These are phyloP conservation scores for Aplodontia rufa DNA, from an alignment of 2,113 vertebrate genomes.

Conservation along the genomic window DNA sequence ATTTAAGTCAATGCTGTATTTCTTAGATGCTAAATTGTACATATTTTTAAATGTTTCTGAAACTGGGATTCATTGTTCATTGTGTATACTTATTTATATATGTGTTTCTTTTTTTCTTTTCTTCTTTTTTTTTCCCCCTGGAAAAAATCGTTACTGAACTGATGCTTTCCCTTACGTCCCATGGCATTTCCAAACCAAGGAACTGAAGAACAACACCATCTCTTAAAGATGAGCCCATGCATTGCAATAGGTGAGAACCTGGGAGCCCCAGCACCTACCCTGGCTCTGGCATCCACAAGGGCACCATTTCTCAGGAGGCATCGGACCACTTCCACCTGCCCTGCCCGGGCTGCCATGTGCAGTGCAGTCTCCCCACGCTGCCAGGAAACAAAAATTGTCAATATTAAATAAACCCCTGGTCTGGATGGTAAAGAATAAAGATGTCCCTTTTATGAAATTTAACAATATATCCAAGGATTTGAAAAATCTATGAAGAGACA, in stretches of 20 bases:
- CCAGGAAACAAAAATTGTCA: conserved; percentile 69
- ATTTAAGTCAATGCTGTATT: background rate
- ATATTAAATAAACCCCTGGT: background rate
- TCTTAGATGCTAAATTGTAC: background rate
- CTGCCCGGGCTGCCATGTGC: conserved; percentile 97
- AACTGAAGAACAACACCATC: background rate
- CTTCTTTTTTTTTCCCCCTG: background rate
- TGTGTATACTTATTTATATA: background rate
- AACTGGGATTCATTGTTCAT: background rate
- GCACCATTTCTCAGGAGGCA: conserved; percentile 97
- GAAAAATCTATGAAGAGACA: background rate
- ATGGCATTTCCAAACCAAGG: background rate
- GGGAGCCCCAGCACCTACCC: conserved; percentile 86
- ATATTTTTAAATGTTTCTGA: background rate
- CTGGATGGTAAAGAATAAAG: background rate
- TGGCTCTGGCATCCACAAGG: conserved; percentile 95
- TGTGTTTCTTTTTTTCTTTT: background rate
- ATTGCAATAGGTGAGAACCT: accelerated
- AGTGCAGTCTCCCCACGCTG: conserved; percentile 97
- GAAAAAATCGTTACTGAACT: background rate
- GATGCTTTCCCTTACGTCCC: background rate
- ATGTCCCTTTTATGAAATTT: background rate
- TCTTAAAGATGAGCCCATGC: background rate
- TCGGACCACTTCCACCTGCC: conserved; percentile 98
- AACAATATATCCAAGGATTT: background rate